Conservation (phyloP, 1,140 invertebrate species). For the Palaemon carinicauda region DNA sequence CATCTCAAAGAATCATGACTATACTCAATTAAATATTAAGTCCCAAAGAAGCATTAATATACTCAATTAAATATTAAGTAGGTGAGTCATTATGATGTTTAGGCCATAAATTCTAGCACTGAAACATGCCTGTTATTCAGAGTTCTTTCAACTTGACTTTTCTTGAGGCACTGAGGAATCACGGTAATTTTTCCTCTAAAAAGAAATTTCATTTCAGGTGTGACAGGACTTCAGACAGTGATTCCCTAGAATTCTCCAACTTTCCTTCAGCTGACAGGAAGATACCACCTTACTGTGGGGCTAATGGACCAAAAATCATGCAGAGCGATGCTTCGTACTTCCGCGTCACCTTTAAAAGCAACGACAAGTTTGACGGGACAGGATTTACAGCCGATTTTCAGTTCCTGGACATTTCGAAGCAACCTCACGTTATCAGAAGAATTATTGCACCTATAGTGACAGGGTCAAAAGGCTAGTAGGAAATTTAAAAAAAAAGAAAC, state of each 20-base stretch:
- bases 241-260: slow-evolving; percentile 19
- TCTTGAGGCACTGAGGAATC: too few species aligned
- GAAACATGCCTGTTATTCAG: too few species aligned
- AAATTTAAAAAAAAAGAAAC: too few species aligned
- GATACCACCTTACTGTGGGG: slow-evolving; percentile 13
- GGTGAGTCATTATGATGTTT: too few species aligned
- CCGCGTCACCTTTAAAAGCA: slow-evolving; percentile 5
- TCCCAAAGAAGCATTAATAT: too few species aligned
- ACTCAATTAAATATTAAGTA: too few species aligned
- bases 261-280: slow-evolving; percentile 6
- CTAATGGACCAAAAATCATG: not conserved
- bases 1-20: too few species aligned
- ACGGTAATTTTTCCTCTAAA: too few species aligned
- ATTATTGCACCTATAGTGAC: not conserved
- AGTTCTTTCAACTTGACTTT: too few species aligned
- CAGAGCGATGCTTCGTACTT: slow-evolving; percentile 11
- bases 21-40: too few species aligned
- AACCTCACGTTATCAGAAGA: slow-evolving; percentile 4
- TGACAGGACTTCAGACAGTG: not conserved
- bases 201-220: not conserved
- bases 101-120: too few species aligned
- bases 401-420: slow-evolving; percentile 4
- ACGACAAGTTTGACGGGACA: slow-evolving; percentile 8
- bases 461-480: too few species aligned
- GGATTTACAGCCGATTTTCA: slow-evolving; percentile 14